phyloP scores from a whole-genome alignment of 2,888 invertebrate species.

The Sesamia inferens region DNA sequence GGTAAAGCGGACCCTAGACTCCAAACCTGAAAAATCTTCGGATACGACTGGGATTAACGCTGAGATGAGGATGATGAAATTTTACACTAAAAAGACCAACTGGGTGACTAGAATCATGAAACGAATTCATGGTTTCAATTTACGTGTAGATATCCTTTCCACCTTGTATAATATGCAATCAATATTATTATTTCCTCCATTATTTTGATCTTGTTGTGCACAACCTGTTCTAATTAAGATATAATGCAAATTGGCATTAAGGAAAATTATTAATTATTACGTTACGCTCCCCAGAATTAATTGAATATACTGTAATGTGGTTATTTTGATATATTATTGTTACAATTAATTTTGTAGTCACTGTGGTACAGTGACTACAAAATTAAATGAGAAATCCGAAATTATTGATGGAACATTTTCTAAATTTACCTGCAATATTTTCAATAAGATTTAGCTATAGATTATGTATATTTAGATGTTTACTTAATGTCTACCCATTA shows the following conservation, averaged over 20 bases:
- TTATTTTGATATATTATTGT: slow-evolving; percentile 25
- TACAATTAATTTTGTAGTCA: neutral
- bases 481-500: neutral
- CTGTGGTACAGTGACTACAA: neutral
- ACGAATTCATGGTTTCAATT: neutral
- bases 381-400: neutral
- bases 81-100: too few species aligned
- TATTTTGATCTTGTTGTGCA: neutral
- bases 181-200: slow-evolving; percentile 11
- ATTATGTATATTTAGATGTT: neutral
- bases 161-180: neutral
- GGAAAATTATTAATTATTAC: slow-evolving; percentile 29
- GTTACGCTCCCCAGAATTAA: slow-evolving; percentile 11
- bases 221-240: slow-evolving; percentile 24
- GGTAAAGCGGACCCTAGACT: too few species aligned
- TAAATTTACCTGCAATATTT: neutral
- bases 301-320: neutral
- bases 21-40: too few species aligned
- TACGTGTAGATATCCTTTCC: neutral
- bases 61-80: too few species aligned
- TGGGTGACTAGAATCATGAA: neutral
- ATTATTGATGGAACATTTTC: neutral
- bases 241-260: slow-evolving; percentile 24
- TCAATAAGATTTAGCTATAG: neutral
- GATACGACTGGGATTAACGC: too few species aligned